Evolutionary conservation across 2,888 invertebrate species (phyloP).

Genomic region (Cosmia pyralina): DNA sequence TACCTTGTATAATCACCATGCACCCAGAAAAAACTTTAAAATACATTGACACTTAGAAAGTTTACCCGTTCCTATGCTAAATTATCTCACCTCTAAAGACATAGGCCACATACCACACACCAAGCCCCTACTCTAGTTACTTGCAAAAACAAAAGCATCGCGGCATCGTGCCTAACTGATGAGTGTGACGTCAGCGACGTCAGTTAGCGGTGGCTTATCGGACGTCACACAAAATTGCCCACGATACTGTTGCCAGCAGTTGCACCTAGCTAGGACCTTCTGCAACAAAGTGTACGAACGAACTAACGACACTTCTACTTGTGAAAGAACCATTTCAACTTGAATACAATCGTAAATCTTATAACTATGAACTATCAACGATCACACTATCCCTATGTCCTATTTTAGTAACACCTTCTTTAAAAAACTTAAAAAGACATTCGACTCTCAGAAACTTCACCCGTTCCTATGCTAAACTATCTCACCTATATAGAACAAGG

Average conservation of each 20-base stretch:
- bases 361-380: no score
- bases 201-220: conserved; percentile 72
- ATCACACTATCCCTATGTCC: not conserved
- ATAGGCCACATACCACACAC: conserved; percentile 21
- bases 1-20: no score
- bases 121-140: conserved; percentile 18
- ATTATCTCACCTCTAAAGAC: conserved; percentile 16
- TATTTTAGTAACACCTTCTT: not conserved
- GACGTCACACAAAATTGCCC: conserved; percentile 71
- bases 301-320: no score
- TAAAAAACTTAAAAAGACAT: conserved; percentile 4
- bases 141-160: conserved; percentile 34
- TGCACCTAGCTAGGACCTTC: conserved; percentile 80
- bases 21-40: no score
- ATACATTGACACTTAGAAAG: conserved; percentile 4
- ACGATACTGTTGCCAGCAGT: conserved; percentile 71
- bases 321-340: conserved; percentile 81
- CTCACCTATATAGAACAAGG: conserved; percentile 20
- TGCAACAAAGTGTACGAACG: conserved; percentile 84
- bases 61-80: conserved; percentile 8
- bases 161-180: conserved; percentile 37
- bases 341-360: conserved; percentile 16
- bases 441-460: conserved; percentile 17
- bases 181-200: conserved; percentile 54
- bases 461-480: conserved; percentile 24